phyloP scores from a whole-genome alignment of 2,888 invertebrate species.

The Hypolimnas misippus region DNA sequence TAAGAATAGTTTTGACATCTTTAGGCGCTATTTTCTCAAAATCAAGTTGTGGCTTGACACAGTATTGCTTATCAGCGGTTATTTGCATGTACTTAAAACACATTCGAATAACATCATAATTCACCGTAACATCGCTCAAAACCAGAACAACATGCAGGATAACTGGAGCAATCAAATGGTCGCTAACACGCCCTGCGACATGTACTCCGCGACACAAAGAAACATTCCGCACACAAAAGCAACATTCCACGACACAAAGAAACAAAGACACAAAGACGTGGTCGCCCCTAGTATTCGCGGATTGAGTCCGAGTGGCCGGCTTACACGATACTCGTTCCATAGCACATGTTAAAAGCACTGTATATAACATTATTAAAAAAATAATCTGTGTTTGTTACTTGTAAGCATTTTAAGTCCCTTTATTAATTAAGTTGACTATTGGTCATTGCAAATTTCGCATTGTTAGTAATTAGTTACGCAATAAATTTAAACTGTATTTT shows the following conservation, averaged over 20 bases:
- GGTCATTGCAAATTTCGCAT: no score
- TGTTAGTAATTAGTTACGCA: no score
- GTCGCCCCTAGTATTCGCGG: not conserved
- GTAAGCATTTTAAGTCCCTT: no score
- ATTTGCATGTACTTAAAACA: no score
- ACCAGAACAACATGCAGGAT: conserved; percentile 1
- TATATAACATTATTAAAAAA: not conserved
- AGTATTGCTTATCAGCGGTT: no score
- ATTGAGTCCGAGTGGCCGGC: conserved; percentile 10
- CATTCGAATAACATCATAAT: conserved; percentile 3
- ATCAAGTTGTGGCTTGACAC: no score
- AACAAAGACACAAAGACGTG: not conserved
- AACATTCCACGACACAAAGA: conserved; percentile 1
- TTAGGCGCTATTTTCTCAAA: no score
- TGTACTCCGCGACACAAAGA: not conserved
- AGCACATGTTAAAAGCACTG: not conserved
- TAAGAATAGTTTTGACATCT: no score
- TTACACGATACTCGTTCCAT: conserved; percentile 47
- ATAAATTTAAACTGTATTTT: no score
- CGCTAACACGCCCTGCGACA: conserved; percentile 20
- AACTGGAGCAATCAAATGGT: conserved; percentile 29
- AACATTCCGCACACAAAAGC: not conserved
- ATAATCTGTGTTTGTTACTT: not conserved
- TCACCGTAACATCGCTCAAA: conserved; percentile 7
- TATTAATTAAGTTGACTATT: no score